These are phyloP conservation scores for Hexactinellida sp. DNA, from an alignment of 37 sponge, comb jelly and placozoan genomes.

Conservation along the genomic window DNA sequence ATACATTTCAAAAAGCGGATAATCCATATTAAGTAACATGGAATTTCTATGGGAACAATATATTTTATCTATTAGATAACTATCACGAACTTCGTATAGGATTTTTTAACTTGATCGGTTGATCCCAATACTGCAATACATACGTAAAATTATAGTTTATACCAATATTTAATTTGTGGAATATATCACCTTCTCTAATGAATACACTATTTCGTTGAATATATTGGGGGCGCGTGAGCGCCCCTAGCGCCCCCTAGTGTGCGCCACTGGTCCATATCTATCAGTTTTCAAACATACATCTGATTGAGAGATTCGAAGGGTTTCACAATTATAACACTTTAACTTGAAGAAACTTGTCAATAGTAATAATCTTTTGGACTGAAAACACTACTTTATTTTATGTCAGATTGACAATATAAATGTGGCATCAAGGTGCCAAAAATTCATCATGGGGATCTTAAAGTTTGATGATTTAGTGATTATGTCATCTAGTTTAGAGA, in stretches of 20 bases:
- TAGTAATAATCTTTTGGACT: too few species aligned
- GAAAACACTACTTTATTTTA: too few species aligned
- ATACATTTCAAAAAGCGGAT: neutral
- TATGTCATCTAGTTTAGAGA: too few species aligned
- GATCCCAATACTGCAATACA: neutral
- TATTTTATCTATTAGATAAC: neutral
- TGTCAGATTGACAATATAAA: too few species aligned
- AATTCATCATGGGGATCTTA: too few species aligned
- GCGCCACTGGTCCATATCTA: too few species aligned
- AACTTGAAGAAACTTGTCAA: too few species aligned
- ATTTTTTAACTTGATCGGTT: neutral
- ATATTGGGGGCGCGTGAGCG: neutral
- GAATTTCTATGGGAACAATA: neutral
- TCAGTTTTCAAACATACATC: too few species aligned
- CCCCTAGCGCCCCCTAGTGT: neutral
- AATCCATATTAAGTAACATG: neutral
- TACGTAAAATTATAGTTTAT: neutral
- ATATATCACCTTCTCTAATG: neutral
- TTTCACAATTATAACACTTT: too few species aligned
- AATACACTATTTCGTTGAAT: neutral
- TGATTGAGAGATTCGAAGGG: too few species aligned
- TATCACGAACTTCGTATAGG: neutral
- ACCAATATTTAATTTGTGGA: neutral
- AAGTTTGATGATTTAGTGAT: too few species aligned
- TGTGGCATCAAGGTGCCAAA: too few species aligned